Base-by-base conservation (phyloP, 2,797 vertebrate genomes). In the Chelidonichthys spinosus region DNA sequence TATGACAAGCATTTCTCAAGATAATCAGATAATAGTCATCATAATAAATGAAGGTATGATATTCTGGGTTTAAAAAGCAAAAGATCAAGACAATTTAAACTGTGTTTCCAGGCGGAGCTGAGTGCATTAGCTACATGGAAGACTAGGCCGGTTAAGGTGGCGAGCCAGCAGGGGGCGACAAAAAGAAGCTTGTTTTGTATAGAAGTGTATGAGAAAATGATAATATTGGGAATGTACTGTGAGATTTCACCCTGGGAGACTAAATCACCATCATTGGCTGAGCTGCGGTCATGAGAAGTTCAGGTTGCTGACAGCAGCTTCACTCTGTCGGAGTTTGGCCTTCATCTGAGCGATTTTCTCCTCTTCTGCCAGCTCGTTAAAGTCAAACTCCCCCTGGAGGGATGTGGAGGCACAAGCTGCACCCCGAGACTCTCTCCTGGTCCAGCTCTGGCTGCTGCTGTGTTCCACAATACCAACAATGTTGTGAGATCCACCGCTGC, bases 301-400 rank as follows among this genome's bases (percentile, higher is more conserved):
- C 50, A 69, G 25, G 56, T 63, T 75, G 3, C 50, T 68, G 1
- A 85, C 18, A 15, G 71, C 71, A 0, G 76, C 79, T n/a, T 86
- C 63, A 0, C 1, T 55, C 55, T 64, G 39, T 53, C 17, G 40
- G 13, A 86, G 56, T 36, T 42, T 73, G 40, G 82, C 88, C 61
- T 61, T 85, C 33, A 85, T 17, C 1, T 8, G 63, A 43, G 76
- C 58, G 0, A 91, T 89, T 43, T 0, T 37, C 78, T 91, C 88
- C 13, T 89, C 73, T 0, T 46, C 25, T 0, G 13, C 86, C 78
- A 90, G 76, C 42, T 74, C 72, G 0, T 58, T 52, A 37, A 69
- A 90, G 58, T 86, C 91, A 55, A 13, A 74, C 49, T 50, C 66
- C 49, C 46, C 66, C 14, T 42, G 60, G 0, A 7, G 32, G 0